phyloP scores from a whole-genome alignment of 2,888 invertebrate species.

The Drosophila siamana region DNA sequence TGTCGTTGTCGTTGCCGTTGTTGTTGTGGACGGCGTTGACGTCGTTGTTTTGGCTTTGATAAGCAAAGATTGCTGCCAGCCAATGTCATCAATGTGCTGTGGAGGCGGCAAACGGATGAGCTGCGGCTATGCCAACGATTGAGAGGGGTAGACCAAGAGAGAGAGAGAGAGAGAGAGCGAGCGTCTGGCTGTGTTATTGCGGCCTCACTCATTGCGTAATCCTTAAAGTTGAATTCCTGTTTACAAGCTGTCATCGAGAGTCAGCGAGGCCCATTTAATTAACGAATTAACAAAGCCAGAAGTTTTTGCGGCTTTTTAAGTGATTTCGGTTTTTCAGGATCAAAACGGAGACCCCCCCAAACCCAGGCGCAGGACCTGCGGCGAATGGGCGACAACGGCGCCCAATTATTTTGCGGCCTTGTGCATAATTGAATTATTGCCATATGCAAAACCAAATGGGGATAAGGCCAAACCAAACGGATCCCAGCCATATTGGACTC shows the following conservation, averaged over 20 bases:
- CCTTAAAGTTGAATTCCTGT: constrained; percentile 73
- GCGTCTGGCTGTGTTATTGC: constrained; percentile 25
- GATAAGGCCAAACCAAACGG: constrained; percentile 33
- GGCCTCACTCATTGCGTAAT: constrained; percentile 67
- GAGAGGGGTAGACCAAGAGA: background rate
- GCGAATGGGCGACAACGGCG: constrained; percentile 26
- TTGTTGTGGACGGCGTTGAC: constrained; percentile 59
- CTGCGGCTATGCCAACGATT: background rate
- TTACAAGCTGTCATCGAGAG: constrained; percentile 73
- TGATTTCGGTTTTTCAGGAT: constrained; percentile 59
- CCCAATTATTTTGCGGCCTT: constrained; percentile 76
- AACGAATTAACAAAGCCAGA: constrained; percentile 80
- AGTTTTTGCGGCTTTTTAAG: constrained; percentile 74
- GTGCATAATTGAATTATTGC: constrained; percentile 81
- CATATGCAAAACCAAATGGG: constrained; percentile 73
- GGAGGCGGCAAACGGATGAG: constrained; percentile 9
- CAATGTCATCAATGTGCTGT: constrained; percentile 74
- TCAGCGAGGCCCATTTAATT: constrained; percentile 73
- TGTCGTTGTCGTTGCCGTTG: too few species aligned
- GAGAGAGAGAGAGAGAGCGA: too few species aligned
- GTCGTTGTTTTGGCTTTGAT: constrained; percentile 70
- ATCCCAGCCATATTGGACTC: background rate
- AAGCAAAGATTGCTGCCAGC: constrained; percentile 71
- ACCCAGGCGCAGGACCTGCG: constrained; percentile 24
- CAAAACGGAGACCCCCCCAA: constrained; percentile 1